Base-by-base conservation (phyloP, 2,113 vertebrate genomes). In the Labeo rohita region DNA sequence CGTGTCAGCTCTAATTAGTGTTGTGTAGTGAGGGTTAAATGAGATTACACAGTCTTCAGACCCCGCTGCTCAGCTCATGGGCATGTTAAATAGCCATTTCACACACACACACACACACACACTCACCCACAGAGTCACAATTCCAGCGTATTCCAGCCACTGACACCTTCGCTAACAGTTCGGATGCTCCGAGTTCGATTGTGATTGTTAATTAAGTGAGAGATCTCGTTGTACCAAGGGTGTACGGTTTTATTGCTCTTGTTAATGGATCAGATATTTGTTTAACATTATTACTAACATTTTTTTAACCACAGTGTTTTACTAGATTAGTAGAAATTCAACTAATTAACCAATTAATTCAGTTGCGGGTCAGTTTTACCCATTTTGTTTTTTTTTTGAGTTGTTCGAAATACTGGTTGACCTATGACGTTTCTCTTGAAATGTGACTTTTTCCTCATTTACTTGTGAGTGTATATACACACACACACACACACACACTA, bases 11-110 rank as follows among this genome's bases (percentile, higher is more conserved):
- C 95, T 96, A 93, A 96, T 97, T 96, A 96, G 95, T 94, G 65
- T 88, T 87, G 92, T 91, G 92, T 96, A 95, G 93, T 94, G 78
- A 95, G 94, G 95, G 96, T 95, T 96, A 96, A 96, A 96, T 94
- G 94, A 95, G 96, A 97, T 97, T 96, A 96, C 96, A 96, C 94
- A 95, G 93, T 88, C 54, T 93, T 94, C 91, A 94, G 93, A 92
- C 94, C 90, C 92, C 96, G 96, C 95, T 96, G 88, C 94, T 94
- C 95, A 94, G 94, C 93, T 91, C 84, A 94, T 84, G 92, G 80
- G 93, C 93, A 95, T 92, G 95, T 93, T 94, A 95, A 96, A 96
- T 96, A 94, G 95, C 93, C 50, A 80, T 90, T 88, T 84, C 89
- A 85, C 72, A 76, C 85, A 78, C 18, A 23, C 59, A 74, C 56